Conservation (phyloP, 2,888 invertebrate species). For the Bedellia somnulentella region DNA sequence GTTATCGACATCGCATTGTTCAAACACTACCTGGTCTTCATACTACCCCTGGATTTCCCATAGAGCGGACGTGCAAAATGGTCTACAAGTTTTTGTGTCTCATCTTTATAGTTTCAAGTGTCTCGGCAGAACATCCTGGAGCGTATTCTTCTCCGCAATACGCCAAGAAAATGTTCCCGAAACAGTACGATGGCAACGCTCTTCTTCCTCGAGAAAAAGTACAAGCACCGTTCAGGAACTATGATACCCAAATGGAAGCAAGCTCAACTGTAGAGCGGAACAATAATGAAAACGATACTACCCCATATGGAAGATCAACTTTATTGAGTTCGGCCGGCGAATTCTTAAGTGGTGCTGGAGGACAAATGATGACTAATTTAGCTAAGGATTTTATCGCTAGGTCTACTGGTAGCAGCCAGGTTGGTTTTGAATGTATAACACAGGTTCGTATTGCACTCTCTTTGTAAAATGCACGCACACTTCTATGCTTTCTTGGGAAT, state of each 20-base stretch:
- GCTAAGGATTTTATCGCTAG: conserved; percentile 71
- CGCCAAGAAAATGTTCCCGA: conserved; percentile 51
- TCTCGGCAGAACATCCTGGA: conserved; percentile 38
- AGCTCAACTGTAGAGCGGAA: conserved; percentile 21
- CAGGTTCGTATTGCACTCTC: conserved; percentile 50
- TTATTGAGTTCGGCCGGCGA: conserved; percentile 39
- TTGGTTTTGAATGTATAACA: conserved; percentile 55
- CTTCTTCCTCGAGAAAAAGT: conserved; percentile 35
- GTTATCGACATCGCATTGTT: conserved; percentile 3
- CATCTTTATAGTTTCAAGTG: too few relatives aligned
- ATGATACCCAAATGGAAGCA: conserved; percentile 12
- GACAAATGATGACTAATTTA: conserved; percentile 58
- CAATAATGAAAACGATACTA: conserved; percentile 28
- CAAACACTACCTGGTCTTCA: not conserved
- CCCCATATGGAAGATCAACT: conserved; percentile 29
- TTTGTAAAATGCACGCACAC: conserved; percentile 30
- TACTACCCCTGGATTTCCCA: not conserved
- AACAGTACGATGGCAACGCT: conserved; percentile 27
- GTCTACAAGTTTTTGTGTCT: too few relatives aligned
- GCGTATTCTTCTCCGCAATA: conserved; percentile 56
- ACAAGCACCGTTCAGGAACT: conserved; percentile 21
- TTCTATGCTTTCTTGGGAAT: conserved; percentile 12
- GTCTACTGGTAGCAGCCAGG: conserved; percentile 72
- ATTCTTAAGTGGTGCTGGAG: conserved; percentile 42
- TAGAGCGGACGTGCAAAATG: not conserved